Base-by-base conservation (phyloP, 2,113 vertebrate species). In the Cygnus buccinator region DNA sequence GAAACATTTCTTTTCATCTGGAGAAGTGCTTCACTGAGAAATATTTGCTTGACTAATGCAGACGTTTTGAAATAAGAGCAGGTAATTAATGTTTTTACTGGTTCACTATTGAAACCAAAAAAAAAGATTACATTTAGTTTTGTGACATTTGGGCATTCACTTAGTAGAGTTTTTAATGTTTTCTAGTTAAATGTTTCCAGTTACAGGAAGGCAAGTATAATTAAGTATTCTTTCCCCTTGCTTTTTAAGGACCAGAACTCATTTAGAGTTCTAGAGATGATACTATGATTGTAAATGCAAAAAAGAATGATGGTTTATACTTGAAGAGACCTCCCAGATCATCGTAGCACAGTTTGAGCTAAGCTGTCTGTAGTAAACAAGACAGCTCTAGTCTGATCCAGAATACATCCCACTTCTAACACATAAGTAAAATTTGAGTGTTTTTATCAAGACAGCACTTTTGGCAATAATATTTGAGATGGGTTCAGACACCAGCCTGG, bases 21-120 rank as follows among this genome's bases (percentile, higher is more conserved):
- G 43, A 82, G 39, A 87, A 73, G 20, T 46, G 59, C 58, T 87
- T 93, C 90, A n/a, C 65, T 43, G 41, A 57, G 37, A 84, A 77
- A 71, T 74, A 33, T n/a, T 63, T 65, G 2, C 50, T 87, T 75
- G 41, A 61, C 50, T 83, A 79, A 66, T 50, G 63, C 74, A 48
- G 46, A 48, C 20, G 19, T 48, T 93, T 44, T 80, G 75, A 87
- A 96, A 93, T 29, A 39, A 77, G 57, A 94, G 25, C 28, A 74
- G 68, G 37, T n/a, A 88, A 62, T 94, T 91, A 80, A 58, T 59
- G 29, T 63, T 43, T 43, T 80, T 46, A 77, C 37, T 83, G 55
- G 70, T 73, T 75, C 46, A 63, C 43, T 67, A 63, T 95, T 88
- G 93, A 94, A 96, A 39, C 11, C 25, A 67, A 75, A 92, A 84